phyloP scores from a whole-genome alignment of 37 sponge, comb jelly and placozoan species.

The Spongia lamella region DNA sequence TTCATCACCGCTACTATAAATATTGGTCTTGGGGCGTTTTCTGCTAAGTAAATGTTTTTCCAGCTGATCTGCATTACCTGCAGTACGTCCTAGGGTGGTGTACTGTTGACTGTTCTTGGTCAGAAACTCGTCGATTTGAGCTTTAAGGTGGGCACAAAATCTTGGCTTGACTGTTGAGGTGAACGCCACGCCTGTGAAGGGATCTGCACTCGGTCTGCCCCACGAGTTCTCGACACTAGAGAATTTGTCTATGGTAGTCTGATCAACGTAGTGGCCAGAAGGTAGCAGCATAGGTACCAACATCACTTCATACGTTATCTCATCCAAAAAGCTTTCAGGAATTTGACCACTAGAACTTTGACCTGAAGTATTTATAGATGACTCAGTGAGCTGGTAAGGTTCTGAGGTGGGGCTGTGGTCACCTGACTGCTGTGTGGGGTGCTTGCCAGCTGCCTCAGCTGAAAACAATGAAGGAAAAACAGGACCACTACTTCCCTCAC shows the following conservation, averaged over 20 bases:
- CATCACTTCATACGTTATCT: conserved; percentile 77
- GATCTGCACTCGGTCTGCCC: conserved; percentile 74
- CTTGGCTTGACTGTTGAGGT: conserved; percentile 34
- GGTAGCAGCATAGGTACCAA: conserved; percentile 71
- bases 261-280: conserved; percentile 81
- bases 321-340: conserved; percentile 53
- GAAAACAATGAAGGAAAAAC: too few species aligned
- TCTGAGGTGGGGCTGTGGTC: too few species aligned
- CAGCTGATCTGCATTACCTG: too few species aligned
- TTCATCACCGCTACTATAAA: too few species aligned
- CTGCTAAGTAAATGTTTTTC: too few species aligned
- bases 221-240: conserved; percentile 23
- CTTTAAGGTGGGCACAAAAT: conserved; percentile 60
- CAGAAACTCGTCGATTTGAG: conserved; percentile 49
- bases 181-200: conserved; percentile 74
- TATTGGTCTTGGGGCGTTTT: too few species aligned
- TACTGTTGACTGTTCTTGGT: not conserved
- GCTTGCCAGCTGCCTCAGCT: too few species aligned
- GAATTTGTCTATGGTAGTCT: conserved; percentile 59
- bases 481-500: too few species aligned
- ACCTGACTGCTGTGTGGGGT: too few species aligned
- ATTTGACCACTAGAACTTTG: not conserved
- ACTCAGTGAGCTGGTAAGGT: too few species aligned
- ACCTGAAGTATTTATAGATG: too few species aligned
- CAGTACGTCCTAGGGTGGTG: not conserved